Conservation (phyloP, 2,888 invertebrate species). For the Trachelus iudaicus region DNA sequence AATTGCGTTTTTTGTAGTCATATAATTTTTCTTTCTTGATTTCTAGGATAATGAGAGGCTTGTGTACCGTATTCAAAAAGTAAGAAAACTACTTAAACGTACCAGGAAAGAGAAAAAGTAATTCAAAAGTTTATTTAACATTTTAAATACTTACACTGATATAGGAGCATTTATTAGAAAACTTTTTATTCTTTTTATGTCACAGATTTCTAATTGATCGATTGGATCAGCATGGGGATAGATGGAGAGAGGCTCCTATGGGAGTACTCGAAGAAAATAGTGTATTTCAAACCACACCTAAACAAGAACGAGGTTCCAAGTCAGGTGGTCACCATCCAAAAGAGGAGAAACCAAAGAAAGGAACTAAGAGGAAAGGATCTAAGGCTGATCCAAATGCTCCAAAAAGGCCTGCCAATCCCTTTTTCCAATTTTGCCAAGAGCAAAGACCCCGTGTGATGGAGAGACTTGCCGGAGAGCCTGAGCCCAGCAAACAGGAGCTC, state of each 20-base stretch:
- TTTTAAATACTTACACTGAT: neutral
- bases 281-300: conserved; percentile 53
- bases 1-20: neutral
- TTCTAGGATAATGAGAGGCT: conserved; percentile 78
- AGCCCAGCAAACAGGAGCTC: conserved; percentile 80
- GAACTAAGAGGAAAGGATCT: conserved; percentile 70
- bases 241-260: conserved; percentile 73
- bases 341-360: conserved; percentile 67
- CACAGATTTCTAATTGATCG: conserved; percentile 74
- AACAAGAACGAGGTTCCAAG: conserved; percentile 55
- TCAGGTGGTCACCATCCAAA: conserved; percentile 42
- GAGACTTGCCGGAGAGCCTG: conserved; percentile 74
- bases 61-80: conserved; percentile 77
- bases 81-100: conserved; percentile 76
- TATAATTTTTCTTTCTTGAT: conserved; percentile 14
- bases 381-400: conserved; percentile 80
- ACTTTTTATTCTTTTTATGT: conserved; percentile 1
- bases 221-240: conserved; percentile 77
- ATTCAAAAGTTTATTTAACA: neutral
- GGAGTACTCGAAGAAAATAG: conserved; percentile 67
- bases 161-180: neutral
- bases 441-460: conserved; percentile 80
- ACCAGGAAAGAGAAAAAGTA: conserved; percentile 74
- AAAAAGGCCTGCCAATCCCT: conserved; percentile 83
- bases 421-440: conserved; percentile 84